Conservation (phyloP, 2,797 vertebrate genomes). For the Anabas testudineus region DNA sequence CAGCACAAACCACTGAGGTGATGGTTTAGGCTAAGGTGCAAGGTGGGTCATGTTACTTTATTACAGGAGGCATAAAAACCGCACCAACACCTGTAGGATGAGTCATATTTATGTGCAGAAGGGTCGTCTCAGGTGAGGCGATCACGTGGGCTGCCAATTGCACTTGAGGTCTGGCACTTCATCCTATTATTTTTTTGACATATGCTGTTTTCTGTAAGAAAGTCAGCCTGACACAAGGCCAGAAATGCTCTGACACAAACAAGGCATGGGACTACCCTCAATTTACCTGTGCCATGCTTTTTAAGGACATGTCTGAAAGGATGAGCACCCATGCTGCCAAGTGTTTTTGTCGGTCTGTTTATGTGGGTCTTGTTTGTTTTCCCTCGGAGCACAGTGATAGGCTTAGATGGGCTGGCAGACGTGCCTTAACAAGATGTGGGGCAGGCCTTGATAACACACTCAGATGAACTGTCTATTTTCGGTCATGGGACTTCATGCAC, state of each 20-base stretch:
- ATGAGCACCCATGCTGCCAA: slow-evolving; percentile 61
- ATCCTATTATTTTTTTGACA: slow-evolving; percentile 58
- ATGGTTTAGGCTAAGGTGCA: slow-evolving; percentile 34
- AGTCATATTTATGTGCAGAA: slow-evolving; percentile 50
- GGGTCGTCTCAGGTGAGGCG: slow-evolving; percentile 73
- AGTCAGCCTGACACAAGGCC: slow-evolving; percentile 36
- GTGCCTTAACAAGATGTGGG: slow-evolving; percentile 78
- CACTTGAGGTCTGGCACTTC: slow-evolving; percentile 41
- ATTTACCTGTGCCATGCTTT: slow-evolving; percentile 71
- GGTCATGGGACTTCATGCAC: slow-evolving; percentile 73
- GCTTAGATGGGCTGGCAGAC: slow-evolving; percentile 72
- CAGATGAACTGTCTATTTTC: slow-evolving; percentile 74
- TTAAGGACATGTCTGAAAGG: slow-evolving; percentile 68
- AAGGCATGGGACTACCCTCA: slow-evolving; percentile 37
- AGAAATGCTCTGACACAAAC: slow-evolving; percentile 37
- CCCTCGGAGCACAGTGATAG: slow-evolving; percentile 62
- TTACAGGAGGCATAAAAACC: slow-evolving; percentile 32
- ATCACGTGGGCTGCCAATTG: slow-evolving; percentile 43
- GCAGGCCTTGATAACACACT: slow-evolving; percentile 71
- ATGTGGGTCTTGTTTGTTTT: slow-evolving; percentile 74
- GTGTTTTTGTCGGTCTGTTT: slow-evolving; percentile 53
- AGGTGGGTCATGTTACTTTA: slow-evolving; percentile 45
- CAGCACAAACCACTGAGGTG: slow-evolving; percentile 31
- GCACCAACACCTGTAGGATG: slow-evolving; percentile 44
- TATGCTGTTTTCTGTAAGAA: slow-evolving; percentile 41